phyloP scores from a whole-genome alignment of 2,113 vertebrate species.

The Sminthopsis crassicaudata region DNA sequence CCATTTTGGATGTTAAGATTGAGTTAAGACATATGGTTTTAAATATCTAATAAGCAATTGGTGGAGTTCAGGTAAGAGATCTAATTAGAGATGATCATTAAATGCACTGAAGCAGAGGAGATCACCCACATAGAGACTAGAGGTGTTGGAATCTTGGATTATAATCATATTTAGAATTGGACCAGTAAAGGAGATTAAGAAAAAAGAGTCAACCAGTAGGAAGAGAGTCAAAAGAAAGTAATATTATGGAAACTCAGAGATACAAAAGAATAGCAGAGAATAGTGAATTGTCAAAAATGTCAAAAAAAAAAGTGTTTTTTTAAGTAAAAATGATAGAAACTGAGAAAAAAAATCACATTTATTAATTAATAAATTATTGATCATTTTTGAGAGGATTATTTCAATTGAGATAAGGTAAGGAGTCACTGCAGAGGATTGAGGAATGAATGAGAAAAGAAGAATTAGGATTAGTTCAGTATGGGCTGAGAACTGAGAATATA shows the following conservation, averaged over 20 bases:
- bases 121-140: not conserved
- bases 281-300: not conserved
- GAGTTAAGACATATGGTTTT: not conserved
- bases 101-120: not conserved
- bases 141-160: not conserved
- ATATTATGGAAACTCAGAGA: not conserved
- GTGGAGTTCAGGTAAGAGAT: not conserved
- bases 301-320: not conserved
- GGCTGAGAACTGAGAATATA: not conserved
- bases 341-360: not conserved
- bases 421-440: not conserved
- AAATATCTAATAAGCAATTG: not conserved
- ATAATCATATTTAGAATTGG: not conserved
- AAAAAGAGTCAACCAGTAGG: not conserved
- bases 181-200: not conserved
- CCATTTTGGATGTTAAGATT: not conserved
- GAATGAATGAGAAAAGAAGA: not conserved
- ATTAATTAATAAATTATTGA: not conserved
- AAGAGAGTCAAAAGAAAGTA: not conserved
- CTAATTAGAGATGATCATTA: not conserved
- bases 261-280: not conserved
- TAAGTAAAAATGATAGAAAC: not conserved
- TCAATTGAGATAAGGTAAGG: not conserved
- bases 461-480: not conserved
- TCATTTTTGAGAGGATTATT: not conserved